Evolutionary conservation across 1,140 invertebrate genomes (phyloP).

Genomic region (Trinorchestia longiramus): DNA sequence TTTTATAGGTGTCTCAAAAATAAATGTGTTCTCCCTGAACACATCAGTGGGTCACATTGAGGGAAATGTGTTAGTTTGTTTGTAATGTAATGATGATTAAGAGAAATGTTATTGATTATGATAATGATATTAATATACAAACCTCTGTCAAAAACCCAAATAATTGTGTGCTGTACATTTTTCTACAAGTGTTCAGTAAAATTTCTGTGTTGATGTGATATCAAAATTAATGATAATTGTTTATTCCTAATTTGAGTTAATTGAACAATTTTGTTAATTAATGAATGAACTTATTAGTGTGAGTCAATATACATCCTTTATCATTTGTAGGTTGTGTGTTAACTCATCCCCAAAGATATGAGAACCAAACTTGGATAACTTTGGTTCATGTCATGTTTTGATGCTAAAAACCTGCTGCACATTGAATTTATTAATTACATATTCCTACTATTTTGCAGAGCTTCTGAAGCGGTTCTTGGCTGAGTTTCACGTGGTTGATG

Average conservation of each 20-base stretch:
- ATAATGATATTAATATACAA: too few species aligned
- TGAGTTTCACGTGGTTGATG: slow-evolving; percentile 82
- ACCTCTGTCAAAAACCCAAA: too few species aligned
- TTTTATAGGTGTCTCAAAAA: too few species aligned
- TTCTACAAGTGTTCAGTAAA: not conserved
- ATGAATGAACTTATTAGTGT: not conserved
- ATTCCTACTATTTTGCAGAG: slow-evolving; percentile 56
- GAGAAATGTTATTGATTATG: too few species aligned
- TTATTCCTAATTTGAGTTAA: not conserved
- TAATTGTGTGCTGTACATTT: too few species aligned
- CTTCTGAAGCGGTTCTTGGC: slow-evolving; percentile 83
- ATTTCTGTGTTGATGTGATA: not conserved
- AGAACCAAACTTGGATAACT: not conserved
- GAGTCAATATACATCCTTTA: not conserved
- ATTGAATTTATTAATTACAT: not conserved
- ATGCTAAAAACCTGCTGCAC: not conserved
- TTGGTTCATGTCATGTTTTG: not conserved
- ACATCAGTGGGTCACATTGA: too few species aligned
- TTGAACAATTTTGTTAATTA: not conserved
- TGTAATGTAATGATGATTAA: too few species aligned
- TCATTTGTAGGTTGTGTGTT: not conserved
- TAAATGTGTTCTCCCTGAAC: too few species aligned
- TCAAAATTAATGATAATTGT: not conserved
- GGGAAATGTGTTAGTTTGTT: too few species aligned
- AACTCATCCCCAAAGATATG: not conserved